Conservation (phyloP, 2,797 vertebrate species). For the Mareca strepera region DNA sequence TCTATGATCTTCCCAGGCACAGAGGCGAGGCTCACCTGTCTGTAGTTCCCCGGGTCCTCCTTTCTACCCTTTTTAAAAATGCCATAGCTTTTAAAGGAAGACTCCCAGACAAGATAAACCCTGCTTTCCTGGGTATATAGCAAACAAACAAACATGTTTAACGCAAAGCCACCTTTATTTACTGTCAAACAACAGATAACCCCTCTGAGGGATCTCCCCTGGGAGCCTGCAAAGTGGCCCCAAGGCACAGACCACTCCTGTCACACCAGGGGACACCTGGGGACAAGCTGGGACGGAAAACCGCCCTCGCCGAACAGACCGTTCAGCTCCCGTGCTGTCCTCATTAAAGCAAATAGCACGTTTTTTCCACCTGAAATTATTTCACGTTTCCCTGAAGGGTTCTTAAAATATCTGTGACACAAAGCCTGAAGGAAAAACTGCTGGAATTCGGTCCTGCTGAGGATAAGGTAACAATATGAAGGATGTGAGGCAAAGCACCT, state of each 20-base stretch:
- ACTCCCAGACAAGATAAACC: background rate
- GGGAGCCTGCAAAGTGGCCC: background rate
- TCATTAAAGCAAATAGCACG: background rate
- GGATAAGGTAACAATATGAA: constrained; percentile 10
- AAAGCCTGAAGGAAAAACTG: background rate
- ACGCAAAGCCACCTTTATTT: background rate
- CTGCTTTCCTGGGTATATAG: background rate
- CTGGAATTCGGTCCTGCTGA: constrained; percentile 11
- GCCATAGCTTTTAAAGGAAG: background rate
- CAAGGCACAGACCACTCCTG: background rate
- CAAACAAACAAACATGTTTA: background rate
- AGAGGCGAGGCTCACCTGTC: too few species aligned
- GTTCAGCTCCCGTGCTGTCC: background rate
- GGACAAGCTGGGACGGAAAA: background rate
- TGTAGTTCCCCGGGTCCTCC: too few species aligned
- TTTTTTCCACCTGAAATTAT: background rate
- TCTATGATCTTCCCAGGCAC: too few species aligned
- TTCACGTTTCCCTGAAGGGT: background rate
- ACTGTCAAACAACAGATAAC: background rate
- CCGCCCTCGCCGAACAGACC: background rate
- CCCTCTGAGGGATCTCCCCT: background rate
- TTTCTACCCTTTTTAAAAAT: background rate
- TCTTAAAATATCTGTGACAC: background rate
- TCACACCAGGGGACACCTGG: background rate
- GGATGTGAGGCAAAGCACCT: background rate